Conservation (phyloP, 2,113 vertebrate species). For the Semicossyphus pulcher region DNA sequence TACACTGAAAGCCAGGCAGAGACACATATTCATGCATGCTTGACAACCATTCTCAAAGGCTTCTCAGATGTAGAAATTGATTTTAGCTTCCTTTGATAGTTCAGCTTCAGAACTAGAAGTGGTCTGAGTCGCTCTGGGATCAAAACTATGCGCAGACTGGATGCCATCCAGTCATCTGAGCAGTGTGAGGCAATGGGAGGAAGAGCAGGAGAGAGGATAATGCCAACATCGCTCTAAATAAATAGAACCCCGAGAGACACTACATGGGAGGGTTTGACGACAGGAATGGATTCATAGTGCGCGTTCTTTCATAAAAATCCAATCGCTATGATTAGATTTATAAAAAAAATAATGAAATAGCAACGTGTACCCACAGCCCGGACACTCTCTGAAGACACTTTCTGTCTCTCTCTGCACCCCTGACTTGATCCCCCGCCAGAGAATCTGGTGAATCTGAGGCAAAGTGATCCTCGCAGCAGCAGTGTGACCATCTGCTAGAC, state of each 20-base stretch:
- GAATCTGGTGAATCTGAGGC: conserved; percentile 77
- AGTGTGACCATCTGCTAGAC: conserved; percentile 84
- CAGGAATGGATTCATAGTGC: neutral
- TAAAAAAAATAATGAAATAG: conserved; percentile 22
- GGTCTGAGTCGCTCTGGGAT: conserved; percentile 38
- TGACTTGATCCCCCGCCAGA: conserved; percentile 74
- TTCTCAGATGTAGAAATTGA: neutral
- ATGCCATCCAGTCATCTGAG: conserved; percentile 49
- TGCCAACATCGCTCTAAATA: conserved; percentile 42
- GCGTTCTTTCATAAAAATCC: conserved; percentile 30
- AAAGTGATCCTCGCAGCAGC: conserved; percentile 84
- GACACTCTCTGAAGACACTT: conserved; percentile 47
- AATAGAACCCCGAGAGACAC: conserved; percentile 24
- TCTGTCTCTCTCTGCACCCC: conserved; percentile 52
- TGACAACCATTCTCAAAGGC: neutral
- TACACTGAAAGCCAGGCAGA: neutral
- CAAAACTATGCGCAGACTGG: conserved; percentile 21
- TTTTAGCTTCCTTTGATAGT: neutral
- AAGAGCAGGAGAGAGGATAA: conserved; percentile 32
- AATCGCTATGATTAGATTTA: conserved; percentile 38
- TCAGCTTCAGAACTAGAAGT: conserved; percentile 38
- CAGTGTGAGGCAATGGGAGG: conserved; percentile 14
- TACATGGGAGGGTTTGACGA: conserved; percentile 16
- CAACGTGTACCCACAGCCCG: conserved; percentile 14
- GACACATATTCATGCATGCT: neutral